Evolutionary conservation across 1,140 invertebrate species (phyloP).

Genomic region (Bicyclus anynana): DNA sequence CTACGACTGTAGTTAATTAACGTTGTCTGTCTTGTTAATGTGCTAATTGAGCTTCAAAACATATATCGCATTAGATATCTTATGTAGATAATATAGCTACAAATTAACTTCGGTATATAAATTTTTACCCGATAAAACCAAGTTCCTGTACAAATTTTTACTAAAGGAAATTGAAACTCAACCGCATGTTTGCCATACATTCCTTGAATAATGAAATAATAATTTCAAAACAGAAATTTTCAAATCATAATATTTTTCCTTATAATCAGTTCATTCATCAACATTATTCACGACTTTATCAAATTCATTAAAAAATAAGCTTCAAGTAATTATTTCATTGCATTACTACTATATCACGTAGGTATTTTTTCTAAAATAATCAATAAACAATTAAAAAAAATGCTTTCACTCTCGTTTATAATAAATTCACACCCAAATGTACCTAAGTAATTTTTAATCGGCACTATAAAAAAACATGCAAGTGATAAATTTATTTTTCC

Average conservation of each 20-base stretch:
- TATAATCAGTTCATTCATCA: neutral
- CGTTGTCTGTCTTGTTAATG: constrained; percentile 1
- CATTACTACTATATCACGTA: too few species aligned
- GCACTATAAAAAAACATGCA: neutral
- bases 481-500: neutral
- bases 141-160: neutral
- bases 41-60: neutral
- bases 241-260: neutral
- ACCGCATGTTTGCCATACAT: neutral
- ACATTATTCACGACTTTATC: neutral
- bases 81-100: neutral
- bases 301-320: constrained; percentile 1
- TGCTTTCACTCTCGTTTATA: too few species aligned
- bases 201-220: neutral
- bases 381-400: too few species aligned
- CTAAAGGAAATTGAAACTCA: neutral
- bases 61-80: neutral
- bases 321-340: neutral
- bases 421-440: neutral
- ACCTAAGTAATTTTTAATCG: neutral
- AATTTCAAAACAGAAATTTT: neutral
- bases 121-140: neutral
- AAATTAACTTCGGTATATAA: neutral
- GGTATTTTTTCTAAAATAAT: too few species aligned
- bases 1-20: neutral